Evolutionary conservation across 1,140 invertebrate genomes (phyloP).

Genomic region (Oedothorax gibbosus): DNA sequence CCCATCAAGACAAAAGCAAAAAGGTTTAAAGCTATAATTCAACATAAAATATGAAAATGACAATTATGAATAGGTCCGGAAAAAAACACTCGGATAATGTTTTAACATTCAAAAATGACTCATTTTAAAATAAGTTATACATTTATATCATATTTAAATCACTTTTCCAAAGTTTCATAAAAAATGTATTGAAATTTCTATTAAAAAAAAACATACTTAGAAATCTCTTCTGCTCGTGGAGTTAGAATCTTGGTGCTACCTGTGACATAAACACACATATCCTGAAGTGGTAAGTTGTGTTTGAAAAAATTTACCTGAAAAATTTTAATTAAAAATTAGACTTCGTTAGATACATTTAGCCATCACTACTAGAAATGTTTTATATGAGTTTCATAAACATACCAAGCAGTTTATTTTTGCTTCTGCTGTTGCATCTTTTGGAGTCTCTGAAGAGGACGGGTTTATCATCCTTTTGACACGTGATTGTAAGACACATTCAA

Average conservation of each 20-base stretch:
- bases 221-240: slow-evolving; percentile 63
- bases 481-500: slow-evolving; percentile 63
- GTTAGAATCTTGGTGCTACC: slow-evolving; percentile 63
- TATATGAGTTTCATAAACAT: slow-evolving; percentile 20
- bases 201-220: slow-evolving; percentile 63
- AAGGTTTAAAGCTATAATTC: no score
- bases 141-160: no score
- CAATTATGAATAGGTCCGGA: no score
- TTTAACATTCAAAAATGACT: no score
- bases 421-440: slow-evolving; percentile 65
- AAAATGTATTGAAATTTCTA: not conserved
- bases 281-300: slow-evolving; percentile 62
- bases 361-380: not conserved
- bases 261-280: slow-evolving; percentile 67
- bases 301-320: slow-evolving; percentile 65
- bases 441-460: slow-evolving; percentile 63
- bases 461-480: slow-evolving; percentile 65
- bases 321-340: slow-evolving; percentile 22
- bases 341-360: not conserved
- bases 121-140: no score
- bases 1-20: no score
- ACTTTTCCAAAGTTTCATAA: no score
- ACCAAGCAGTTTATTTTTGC: slow-evolving; percentile 66
- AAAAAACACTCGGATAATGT: no score
- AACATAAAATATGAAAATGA: no score